Evolutionary conservation across 1,140 invertebrate genomes (phyloP).

Genomic region (Trichonephila clavipes): DNA sequence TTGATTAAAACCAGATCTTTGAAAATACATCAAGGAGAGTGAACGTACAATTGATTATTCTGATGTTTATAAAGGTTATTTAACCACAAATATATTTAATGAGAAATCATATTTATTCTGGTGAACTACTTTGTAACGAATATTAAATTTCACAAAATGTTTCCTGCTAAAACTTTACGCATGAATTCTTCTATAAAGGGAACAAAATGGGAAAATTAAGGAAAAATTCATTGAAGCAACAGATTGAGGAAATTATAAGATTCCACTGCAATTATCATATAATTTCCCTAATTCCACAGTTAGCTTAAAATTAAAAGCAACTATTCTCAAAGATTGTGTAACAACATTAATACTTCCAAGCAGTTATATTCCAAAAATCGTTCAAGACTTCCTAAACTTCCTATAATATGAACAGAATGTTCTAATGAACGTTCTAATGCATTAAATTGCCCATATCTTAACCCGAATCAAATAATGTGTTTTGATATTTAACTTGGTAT

Average conservation of each 20-base stretch:
- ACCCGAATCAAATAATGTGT: not conserved
- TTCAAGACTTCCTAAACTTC: not conserved
- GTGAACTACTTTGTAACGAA: too few species aligned
- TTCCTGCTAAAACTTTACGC: too few species aligned
- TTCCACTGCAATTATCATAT: not conserved
- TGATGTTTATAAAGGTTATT: too few species aligned
- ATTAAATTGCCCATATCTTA: not conserved
- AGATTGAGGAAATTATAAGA: not conserved
- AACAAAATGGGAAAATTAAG: too few species aligned
- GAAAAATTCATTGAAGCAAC: too few species aligned
- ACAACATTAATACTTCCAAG: not conserved
- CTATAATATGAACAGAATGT: not conserved
- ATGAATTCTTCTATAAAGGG: too few species aligned
- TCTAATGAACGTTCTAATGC: not conserved
- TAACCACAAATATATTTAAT: too few species aligned
- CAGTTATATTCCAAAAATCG: not conserved
- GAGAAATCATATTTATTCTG: too few species aligned
- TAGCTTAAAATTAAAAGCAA: not conserved
- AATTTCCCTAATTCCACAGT: not conserved
- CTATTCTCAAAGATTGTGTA: not conserved
- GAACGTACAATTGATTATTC: too few species aligned
- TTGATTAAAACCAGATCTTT: too few species aligned
- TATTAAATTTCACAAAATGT: too few species aligned
- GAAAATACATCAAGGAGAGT: too few species aligned
- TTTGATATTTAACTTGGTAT: constrained; percentile 7